phyloP scores from a whole-genome alignment of 2,888 invertebrate genomes.

The Stenchaetothrips biformis region DNA sequence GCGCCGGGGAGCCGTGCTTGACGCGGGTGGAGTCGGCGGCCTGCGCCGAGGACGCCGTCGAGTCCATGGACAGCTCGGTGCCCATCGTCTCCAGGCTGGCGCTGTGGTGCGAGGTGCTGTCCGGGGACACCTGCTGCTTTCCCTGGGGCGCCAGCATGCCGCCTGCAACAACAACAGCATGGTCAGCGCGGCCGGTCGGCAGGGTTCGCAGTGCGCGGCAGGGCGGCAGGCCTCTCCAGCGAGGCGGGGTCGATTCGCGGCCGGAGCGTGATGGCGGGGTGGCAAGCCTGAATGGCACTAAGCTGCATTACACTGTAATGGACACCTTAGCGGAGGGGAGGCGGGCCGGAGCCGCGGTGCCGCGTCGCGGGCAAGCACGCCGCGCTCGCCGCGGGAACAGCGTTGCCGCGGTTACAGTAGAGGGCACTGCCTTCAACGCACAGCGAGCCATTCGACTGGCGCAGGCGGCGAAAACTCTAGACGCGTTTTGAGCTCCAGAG shows the following conservation, averaged over 20 bases:
- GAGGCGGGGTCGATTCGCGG: too few relatives aligned
- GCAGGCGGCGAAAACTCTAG: too few relatives aligned
- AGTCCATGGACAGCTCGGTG: constrained; percentile 13
- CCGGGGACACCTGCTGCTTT: constrained; percentile 72
- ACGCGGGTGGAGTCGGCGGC: constrained; percentile 11
- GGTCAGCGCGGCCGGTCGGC: neutral
- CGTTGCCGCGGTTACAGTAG: too few relatives aligned
- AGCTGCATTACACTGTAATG: constrained; percentile 21
- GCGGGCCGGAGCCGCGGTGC: too few relatives aligned
- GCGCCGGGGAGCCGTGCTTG: constrained; percentile 31
- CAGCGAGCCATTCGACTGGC: too few relatives aligned
- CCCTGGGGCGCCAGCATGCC: constrained; percentile 28
- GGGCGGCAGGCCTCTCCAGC: neutral
- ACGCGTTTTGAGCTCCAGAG: too few relatives aligned
- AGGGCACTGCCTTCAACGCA: too few relatives aligned
- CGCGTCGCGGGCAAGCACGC: too few relatives aligned
- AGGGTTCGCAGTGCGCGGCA: neutral
- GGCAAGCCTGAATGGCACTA: neutral
- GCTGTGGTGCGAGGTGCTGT: constrained; percentile 69
- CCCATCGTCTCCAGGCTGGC: constrained; percentile 36
- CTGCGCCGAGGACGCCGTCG: constrained; percentile 12
- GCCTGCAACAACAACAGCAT: constrained; percentile 31
- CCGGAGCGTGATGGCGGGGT: neutral
- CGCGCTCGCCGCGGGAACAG: too few relatives aligned
- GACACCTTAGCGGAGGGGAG: neutral